Evolutionary conservation across 2,797 vertebrate species (phyloP).

Genomic region (Macropus fuliginosus): DNA sequence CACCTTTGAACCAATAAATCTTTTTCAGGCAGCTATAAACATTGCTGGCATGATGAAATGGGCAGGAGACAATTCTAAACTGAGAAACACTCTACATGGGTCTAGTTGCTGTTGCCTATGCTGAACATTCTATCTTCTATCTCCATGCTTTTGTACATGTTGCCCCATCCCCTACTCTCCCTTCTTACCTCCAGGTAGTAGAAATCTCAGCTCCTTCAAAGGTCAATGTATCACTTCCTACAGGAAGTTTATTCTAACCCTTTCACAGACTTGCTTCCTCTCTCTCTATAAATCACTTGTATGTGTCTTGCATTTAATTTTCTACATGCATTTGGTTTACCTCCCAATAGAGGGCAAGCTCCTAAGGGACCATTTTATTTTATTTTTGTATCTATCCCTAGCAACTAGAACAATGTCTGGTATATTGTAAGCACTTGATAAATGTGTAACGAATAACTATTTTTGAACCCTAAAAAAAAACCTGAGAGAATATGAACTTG

Average conservation of each 20-base stretch:
- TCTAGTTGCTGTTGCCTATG: neutral
- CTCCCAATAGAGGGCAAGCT: neutral
- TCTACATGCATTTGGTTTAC: neutral
- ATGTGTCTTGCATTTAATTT: neutral
- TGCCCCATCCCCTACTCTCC: neutral
- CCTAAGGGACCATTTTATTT: neutral
- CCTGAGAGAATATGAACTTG: neutral
- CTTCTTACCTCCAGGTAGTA: neutral
- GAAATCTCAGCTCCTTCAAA: neutral
- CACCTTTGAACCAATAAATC: conserved; percentile 54
- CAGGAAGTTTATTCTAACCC: neutral
- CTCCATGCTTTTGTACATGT: neutral
- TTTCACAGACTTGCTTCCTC: neutral
- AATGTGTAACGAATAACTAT: neutral
- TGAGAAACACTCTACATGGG: neutral
- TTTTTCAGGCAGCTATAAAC: conserved; percentile 45
- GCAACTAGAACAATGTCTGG: neutral
- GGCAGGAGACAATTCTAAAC: conserved; percentile 32
- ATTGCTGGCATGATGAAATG: conserved; percentile 17
- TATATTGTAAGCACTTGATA: neutral
- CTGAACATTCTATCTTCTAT: neutral
- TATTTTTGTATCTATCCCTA: neutral
- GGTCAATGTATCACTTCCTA: neutral
- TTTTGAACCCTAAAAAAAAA: neutral
- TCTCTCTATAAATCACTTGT: neutral